Evolutionary conservation across 2,797 vertebrate genomes (phyloP).

Genomic region (Coregonus suidteri): DNA sequence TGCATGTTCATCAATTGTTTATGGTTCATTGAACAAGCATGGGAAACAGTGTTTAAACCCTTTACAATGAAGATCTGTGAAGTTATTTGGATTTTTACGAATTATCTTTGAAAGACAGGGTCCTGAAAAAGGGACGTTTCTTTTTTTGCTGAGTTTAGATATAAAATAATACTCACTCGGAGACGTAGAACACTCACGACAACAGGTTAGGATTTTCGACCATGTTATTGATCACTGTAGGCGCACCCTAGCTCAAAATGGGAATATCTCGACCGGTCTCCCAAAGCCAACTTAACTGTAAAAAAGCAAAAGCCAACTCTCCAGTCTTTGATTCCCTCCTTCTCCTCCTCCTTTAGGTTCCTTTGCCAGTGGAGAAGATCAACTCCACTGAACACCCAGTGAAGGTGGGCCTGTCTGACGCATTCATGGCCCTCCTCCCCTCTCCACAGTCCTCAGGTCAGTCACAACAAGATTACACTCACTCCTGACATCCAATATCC

Average conservation of each 20-base stretch:
- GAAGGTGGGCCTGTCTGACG: constrained; percentile 93
- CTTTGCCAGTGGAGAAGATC: constrained; percentile 83
- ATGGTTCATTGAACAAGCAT: too few relatives aligned
- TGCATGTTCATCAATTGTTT: too few relatives aligned
- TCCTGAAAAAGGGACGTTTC: too few relatives aligned
- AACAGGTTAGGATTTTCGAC: neutral
- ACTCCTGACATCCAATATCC: neutral
- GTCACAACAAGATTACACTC: constrained; percentile 28
- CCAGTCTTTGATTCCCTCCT: neutral
- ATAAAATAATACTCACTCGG: neutral
- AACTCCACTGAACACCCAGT: constrained; percentile 91
- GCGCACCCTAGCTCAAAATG: neutral
- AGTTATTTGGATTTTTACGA: too few relatives aligned
- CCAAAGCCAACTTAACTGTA: neutral
- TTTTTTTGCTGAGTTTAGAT: neutral
- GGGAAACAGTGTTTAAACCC: too few relatives aligned
- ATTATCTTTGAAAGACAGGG: too few relatives aligned
- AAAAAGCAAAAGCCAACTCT: neutral
- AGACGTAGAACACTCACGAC: neutral
- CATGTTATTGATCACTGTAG: neutral
- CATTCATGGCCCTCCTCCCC: constrained; percentile 84
- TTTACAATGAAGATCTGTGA: too few relatives aligned
- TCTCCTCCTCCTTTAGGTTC: constrained; percentile 76
- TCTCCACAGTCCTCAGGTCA: constrained; percentile 79
- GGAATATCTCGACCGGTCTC: neutral